phyloP scores from a whole-genome alignment of 2,113 vertebrate species.

The Melospiza georgiana region DNA sequence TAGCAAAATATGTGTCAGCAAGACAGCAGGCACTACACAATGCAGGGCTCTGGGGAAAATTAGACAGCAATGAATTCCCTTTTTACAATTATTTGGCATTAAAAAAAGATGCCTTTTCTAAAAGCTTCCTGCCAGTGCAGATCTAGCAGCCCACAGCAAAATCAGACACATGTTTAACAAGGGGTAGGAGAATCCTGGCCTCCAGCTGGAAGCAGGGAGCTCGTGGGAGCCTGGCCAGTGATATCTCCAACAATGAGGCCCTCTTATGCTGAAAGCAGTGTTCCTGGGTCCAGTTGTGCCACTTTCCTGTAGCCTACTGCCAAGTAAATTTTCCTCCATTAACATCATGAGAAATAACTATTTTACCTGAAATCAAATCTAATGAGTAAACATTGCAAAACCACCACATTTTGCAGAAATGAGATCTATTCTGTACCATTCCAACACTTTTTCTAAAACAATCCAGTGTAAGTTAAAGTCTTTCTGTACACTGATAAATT shows the following conservation, averaged over 20 bases:
- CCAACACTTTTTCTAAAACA: background rate
- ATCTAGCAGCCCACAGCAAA: background rate
- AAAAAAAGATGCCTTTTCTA: background rate
- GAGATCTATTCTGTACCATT: background rate
- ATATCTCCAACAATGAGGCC: background rate
- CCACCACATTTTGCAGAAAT: background rate
- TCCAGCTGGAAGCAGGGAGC: background rate
- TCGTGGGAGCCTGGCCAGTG: accelerated
- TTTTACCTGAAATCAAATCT: background rate
- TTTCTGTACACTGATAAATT: background rate
- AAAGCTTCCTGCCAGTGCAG: background rate
- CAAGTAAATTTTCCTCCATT: background rate
- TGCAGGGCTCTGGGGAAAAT: background rate
- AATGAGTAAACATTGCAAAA: background rate
- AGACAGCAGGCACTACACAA: background rate
- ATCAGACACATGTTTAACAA: background rate
- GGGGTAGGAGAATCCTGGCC: background rate
- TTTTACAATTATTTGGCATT: background rate
- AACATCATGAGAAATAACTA: background rate
- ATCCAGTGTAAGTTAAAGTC: background rate
- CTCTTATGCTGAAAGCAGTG: background rate
- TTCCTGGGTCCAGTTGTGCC: background rate
- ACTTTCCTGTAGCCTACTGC: background rate
- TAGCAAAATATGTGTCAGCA: background rate
- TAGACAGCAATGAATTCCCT: background rate